Conservation (phyloP, 1,140 invertebrate genomes). For the Anastatus disparis region DNA sequence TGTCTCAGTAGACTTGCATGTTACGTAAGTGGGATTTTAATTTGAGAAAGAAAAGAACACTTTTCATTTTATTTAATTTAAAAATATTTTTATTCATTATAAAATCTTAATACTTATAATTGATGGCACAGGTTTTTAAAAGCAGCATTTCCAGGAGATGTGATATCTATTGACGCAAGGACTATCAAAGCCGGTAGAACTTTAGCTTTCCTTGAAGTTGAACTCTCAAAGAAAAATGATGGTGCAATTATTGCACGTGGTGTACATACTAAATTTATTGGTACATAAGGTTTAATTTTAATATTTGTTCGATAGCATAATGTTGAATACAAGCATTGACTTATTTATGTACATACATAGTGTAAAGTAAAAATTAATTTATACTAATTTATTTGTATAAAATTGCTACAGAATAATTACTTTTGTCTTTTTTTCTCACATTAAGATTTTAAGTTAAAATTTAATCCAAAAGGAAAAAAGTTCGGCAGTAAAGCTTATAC, state of each 20-base stretch:
- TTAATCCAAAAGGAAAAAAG: too few relatives aligned
- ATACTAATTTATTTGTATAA: conserved; percentile 26
- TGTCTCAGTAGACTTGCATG: conserved; percentile 79
- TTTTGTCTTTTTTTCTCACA: background rate
- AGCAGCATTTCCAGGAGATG: conserved; percentile 79
- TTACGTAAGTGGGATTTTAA: conserved; percentile 70
- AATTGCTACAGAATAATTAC: conserved; percentile 14
- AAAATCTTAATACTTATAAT: conserved; percentile 48
- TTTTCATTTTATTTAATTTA: background rate
- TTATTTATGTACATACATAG: background rate
- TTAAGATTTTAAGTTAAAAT: too few relatives aligned
- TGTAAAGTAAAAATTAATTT: background rate
- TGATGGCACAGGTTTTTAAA: conserved; percentile 73
- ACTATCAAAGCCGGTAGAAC: conserved; percentile 81
- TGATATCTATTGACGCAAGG: conserved; percentile 81
- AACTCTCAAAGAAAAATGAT: conserved; percentile 78
- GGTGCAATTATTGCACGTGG: conserved; percentile 81
- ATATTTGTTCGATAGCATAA: too few relatives aligned
- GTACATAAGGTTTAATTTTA: conserved; percentile 12
- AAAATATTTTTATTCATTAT: background rate
- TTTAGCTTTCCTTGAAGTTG: conserved; percentile 84
- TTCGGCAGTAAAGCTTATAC: too few relatives aligned
- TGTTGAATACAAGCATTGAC: background rate
- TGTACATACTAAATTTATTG: conserved; percentile 82
- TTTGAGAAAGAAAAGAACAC: background rate